Evolutionary conservation across 2,888 invertebrate genomes (phyloP).

Genomic region (Leucozona laternaria): DNA sequence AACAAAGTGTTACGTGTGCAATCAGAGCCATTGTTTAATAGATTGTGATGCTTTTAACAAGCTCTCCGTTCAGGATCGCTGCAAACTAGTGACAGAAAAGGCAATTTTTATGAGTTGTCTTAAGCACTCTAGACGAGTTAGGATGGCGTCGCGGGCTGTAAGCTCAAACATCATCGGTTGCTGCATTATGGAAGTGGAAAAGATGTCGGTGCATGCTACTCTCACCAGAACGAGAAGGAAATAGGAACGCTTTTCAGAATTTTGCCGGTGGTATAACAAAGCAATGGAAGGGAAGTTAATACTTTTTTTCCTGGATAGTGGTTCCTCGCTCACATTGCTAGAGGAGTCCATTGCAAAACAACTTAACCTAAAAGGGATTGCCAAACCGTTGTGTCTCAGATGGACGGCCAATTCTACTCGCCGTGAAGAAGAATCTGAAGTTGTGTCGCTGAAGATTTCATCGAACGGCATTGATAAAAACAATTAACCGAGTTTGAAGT

Average conservation of each 20-base stretch:
- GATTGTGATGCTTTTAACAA: not conserved
- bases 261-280: slow-evolving; percentile 19
- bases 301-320: slow-evolving; percentile 2
- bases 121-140: not conserved
- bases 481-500: not conserved
- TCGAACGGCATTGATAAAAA: not conserved
- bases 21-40: not conserved
- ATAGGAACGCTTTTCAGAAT: slow-evolving; percentile 2
- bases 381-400: slow-evolving; percentile 25
- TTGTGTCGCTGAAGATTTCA: slow-evolving; percentile 20
- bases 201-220: not conserved
- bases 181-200: not conserved
- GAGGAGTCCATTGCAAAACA: slow-evolving; percentile 1
- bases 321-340: slow-evolving; percentile 24
- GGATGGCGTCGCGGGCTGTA: slow-evolving; percentile 1
- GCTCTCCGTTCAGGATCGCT: not conserved
- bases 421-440: slow-evolving; percentile 16
- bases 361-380: not conserved
- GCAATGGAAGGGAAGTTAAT: slow-evolving; percentile 7
- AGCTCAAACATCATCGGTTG: slow-evolving; percentile 13
- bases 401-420: slow-evolving; percentile 42
- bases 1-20: not conserved
- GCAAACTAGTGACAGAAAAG: not conserved
- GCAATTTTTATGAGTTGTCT: not conserved
- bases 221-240: slow-evolving; percentile 20